Percentiles rank a stretch among this genome's conserved stretches.
These are phyloP conservation scores for Festucalex cinctus DNA, from an alignment of 2,113 vertebrate species.

Conservation along the genomic window DNA sequence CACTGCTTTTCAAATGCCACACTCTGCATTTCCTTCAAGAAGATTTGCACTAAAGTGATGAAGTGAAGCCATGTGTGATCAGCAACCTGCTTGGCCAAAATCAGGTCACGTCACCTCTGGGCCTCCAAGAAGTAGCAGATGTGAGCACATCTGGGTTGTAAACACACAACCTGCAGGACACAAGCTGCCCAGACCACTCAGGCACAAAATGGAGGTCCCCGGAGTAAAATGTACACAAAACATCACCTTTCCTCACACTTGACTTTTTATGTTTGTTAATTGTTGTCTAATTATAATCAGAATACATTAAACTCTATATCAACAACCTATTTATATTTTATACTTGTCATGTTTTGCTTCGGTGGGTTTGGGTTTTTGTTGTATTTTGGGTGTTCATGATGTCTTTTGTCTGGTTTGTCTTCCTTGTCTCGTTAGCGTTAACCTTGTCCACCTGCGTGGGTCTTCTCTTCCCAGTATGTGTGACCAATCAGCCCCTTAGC, in stretches of 20 bases:
- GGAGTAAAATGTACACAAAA: conserved; percentile 2
- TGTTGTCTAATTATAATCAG: neutral
- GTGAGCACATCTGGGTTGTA: conserved; percentile 59
- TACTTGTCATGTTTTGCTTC: too few relatives aligned
- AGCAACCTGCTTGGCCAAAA: conserved; percentile 24
- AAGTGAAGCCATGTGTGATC: conserved; percentile 1
- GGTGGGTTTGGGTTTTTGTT: too few relatives aligned
- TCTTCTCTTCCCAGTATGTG: too few relatives aligned
- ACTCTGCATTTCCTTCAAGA: neutral
- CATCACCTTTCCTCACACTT: neutral
- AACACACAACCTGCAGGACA: conserved; percentile 54
- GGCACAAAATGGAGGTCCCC: conserved; percentile 3
- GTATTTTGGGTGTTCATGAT: too few relatives aligned
- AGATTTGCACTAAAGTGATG: conserved; percentile 8
- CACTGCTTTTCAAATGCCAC: neutral
- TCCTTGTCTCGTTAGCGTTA: too few relatives aligned
- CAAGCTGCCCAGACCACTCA: conserved; percentile 18
- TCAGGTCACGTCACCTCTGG: conserved; percentile 45
- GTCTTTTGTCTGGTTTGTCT: too few relatives aligned
- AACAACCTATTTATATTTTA: neutral
- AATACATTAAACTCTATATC: neutral
- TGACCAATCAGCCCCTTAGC: too few relatives aligned
- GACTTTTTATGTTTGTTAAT: neutral
- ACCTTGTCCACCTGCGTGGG: too few relatives aligned
- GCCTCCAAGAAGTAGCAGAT: conserved; percentile 57